phyloP scores from a whole-genome alignment of 2,888 invertebrate species.

The Drosophila histrio region DNA sequence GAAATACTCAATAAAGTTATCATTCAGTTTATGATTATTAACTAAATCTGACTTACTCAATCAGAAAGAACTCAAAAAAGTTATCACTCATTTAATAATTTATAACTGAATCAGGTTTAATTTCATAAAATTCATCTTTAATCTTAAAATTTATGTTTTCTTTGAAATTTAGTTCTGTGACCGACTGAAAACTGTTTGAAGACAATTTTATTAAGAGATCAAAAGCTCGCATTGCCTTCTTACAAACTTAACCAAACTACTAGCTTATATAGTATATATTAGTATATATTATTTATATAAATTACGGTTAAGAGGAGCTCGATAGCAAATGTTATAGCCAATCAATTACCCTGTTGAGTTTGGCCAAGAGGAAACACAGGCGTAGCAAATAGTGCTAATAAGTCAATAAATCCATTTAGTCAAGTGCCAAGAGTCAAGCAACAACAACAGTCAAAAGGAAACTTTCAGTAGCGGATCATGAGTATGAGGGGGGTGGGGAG shows the following conservation, averaged over 20 bases:
- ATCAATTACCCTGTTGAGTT: slow-evolving; percentile 34
- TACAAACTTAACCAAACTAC: no score
- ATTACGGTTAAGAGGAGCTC: neutral
- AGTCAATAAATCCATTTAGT: slow-evolving; percentile 67
- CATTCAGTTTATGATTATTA: no score
- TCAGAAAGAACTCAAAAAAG: no score
- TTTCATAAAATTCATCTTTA: no score
- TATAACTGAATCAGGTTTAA: no score
- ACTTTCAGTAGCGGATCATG: neutral
- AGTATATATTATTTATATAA: neutral
- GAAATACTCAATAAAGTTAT: no score
- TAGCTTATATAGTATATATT: no score
- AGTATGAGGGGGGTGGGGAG: neutral
- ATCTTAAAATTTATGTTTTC: neutral
- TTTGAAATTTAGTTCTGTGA: neutral
- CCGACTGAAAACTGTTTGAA: no score
- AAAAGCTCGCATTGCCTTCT: no score
- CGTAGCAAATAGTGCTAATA: slow-evolving; percentile 44
- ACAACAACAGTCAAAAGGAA: slow-evolving; percentile 13
- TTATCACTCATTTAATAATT: no score
- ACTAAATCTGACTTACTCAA: no score
- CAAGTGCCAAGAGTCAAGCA: neutral
- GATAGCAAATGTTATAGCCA: neutral
- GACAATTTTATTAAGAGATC: no score
- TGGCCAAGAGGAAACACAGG: neutral